Evolutionary conservation across 2,888 invertebrate genomes (phyloP).

Genomic region (Caenorhabditis doughertyi): DNA sequence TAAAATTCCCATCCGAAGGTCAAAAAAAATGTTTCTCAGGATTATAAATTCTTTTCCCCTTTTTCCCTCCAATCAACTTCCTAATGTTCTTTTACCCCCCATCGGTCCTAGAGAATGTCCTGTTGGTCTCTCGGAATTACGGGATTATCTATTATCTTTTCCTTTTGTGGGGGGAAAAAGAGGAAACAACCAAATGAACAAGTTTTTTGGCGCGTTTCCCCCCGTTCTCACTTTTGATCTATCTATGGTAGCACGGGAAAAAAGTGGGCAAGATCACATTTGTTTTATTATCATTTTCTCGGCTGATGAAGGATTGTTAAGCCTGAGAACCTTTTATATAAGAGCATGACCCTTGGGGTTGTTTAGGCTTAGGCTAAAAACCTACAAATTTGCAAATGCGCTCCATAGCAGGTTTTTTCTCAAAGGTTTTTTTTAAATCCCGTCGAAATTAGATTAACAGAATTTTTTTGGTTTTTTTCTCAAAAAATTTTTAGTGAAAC

Average conservation of each 20-base stretch:
- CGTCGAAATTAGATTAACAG: no score
- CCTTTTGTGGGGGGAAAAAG: no score
- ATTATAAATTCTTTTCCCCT: no score
- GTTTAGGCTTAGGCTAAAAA: no score
- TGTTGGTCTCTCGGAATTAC: conserved; percentile 21
- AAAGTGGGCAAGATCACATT: neutral
- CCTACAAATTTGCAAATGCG: no score
- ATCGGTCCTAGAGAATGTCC: neutral
- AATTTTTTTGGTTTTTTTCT: no score
- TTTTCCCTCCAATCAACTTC: neutral
- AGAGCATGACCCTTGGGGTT: no score
- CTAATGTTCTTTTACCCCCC: conserved; percentile 3
- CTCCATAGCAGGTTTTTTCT: no score
- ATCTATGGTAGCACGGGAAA: neutral
- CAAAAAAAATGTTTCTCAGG: neutral
- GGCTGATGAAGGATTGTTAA: neutral
- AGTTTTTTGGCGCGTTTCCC: conserved; percentile 6
- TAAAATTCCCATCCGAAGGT: neutral
- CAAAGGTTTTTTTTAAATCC: no score
- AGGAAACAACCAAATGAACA: conserved; percentile 13
- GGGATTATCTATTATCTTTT: conserved; percentile 25
- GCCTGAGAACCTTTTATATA: no score
- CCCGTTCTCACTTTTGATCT: conserved; percentile 15
- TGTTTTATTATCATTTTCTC: no score
- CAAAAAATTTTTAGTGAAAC: no score